phyloP scores from a whole-genome alignment of 2,888 invertebrate genomes.

The Smittia aterrima region DNA sequence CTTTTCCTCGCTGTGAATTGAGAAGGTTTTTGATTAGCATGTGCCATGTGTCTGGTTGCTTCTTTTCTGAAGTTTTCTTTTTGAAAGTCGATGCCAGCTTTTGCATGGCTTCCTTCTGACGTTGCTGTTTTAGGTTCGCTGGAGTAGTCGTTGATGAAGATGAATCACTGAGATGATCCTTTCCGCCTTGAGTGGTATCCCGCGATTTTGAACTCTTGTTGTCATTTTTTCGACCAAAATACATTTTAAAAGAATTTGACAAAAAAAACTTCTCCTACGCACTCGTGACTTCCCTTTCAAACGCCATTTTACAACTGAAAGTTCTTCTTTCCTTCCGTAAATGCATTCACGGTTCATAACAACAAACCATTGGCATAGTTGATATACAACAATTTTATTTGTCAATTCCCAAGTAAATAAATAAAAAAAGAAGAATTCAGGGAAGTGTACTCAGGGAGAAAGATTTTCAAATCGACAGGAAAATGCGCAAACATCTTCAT shows the following conservation, averaged over 20 bases:
- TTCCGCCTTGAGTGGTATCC: not conserved
- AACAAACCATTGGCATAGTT: not conserved
- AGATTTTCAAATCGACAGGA: not conserved
- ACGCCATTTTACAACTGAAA: constrained; percentile 37
- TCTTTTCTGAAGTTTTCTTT: constrained; percentile 53
- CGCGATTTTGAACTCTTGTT: not conserved
- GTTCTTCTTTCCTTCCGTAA: not conserved
- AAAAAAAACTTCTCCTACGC: not conserved
- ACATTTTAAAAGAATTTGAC: constrained; percentile 22
- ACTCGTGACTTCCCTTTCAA: constrained; percentile 1
- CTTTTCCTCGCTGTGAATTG: constrained; percentile 79
- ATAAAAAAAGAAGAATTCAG: constrained; percentile 1
- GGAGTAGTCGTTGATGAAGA: not conserved
- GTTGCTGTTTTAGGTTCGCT: constrained; percentile 17
- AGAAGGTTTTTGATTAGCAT: constrained; percentile 60
- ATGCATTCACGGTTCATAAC: not conserved
- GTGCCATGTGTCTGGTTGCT: constrained; percentile 53
- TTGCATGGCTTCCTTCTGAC: constrained; percentile 48
- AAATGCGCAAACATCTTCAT: not conserved
- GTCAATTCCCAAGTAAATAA: constrained; percentile 19
- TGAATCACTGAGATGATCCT: constrained; percentile 26
- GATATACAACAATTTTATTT: constrained; percentile 6
- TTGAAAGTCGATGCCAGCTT: constrained; percentile 56
- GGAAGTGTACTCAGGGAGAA: not conserved
- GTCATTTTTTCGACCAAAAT: constrained; percentile 15